These are phyloP conservation scores for Amia ocellicauda DNA, from an alignment of 2,113 vertebrate species.

Conservation along the genomic window DNA sequence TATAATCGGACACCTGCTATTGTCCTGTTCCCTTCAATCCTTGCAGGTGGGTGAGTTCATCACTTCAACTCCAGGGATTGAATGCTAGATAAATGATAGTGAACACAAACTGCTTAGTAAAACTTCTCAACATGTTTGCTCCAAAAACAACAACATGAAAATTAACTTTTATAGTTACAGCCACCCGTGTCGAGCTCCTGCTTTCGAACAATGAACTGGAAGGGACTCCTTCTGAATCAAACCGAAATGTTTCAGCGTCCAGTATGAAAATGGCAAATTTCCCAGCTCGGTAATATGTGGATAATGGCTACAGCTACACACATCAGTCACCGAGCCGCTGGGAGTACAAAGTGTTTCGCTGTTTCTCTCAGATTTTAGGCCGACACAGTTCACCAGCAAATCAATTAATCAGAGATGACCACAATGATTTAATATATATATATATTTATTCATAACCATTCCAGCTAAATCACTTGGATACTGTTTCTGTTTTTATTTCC, in stretches of 20 bases:
- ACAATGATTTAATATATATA: no score
- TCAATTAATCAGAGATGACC: not conserved
- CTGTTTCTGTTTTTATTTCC: not conserved
- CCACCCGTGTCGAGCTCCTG: not conserved
- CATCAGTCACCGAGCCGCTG: not conserved
- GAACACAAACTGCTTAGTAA: no score
- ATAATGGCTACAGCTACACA: not conserved
- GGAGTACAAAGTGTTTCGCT: not conserved
- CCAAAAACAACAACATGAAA: no score
- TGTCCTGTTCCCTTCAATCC: no score
- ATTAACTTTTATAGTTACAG: not conserved
- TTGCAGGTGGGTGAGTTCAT: no score
- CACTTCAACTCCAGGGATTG: no score
- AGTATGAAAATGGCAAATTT: not conserved
- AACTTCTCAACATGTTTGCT: no score
- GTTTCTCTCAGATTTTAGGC: not conserved
- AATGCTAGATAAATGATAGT: no score
- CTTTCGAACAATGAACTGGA: not conserved
- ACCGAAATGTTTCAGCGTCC: not conserved
- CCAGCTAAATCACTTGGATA: not conserved
- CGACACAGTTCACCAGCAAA: not conserved
- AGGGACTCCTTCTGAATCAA: not conserved
- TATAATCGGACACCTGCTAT: no score
- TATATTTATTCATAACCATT: not conserved
- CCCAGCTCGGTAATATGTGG: not conserved